Evolutionary conservation across 2,113 vertebrate species (phyloP), one percentile per base, ranked within the genome.

Genomic region (Mola mola): DNA sequence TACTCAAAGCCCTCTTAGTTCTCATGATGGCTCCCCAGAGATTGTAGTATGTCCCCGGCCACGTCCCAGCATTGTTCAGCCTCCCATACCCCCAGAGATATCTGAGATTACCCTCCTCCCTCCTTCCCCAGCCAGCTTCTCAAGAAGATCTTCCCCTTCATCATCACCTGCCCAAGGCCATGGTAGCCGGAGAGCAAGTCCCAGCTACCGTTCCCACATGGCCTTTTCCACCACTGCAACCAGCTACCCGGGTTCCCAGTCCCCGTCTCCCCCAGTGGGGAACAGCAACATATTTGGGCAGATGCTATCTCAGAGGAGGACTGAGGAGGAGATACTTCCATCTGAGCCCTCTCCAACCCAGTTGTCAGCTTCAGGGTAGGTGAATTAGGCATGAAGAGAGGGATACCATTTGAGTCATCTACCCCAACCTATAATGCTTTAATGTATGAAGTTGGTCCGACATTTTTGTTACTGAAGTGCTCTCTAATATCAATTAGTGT

Each of bases 281-380:
- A 93, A 90, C 91, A 93, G 90, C 93, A 94, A 94, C 83, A 84
- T 98, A 86, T 98, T 96, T 46, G 94, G 94, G 91, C 95, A 95
- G 90, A 94, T 95, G 49, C 88, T 94, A 71, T 94, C 93, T 79
- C 94, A 95, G 9, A 93, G 94, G 84, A 95, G 94, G 86, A 92
- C 91, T 75, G 92, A 91, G 82, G 96, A 98, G 92, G 97, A 93
- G 89, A 93, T 96, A 78, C 95, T 98, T 91, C 93, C 95, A 82
- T 96, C 95, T 42, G 95, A 96, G 90, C 91, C 92, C 69, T 95
- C 97, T 72, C 91, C 94, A 84, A 92, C 95, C 83, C 95, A 95
- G 75, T 93, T 96, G 92, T 94, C 96, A 81, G 74, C 95, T 94
- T 94, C 96, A 91, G 96, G 97, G 97, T 98, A 95, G 96, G 97